Evolutionary conservation across 2,888 invertebrate species (phyloP).

Genomic region (Ganaspis brasiliensis): DNA sequence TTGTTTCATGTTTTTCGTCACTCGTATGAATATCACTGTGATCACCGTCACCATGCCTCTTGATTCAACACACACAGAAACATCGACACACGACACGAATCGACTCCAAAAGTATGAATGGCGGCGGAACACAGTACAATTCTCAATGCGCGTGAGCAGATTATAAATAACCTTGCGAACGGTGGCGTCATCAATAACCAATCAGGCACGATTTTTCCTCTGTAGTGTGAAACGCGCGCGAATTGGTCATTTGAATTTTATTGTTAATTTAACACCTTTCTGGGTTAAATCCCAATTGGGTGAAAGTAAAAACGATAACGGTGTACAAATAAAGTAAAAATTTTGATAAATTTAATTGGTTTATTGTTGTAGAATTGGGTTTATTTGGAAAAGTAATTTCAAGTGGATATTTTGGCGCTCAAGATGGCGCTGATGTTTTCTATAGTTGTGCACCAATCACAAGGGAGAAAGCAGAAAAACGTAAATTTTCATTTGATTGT

Average conservation of each 20-base stretch:
- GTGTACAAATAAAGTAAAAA: no score
- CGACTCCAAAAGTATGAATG: slow-evolving; percentile 76
- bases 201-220: slow-evolving; percentile 55
- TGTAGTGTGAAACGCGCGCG: background rate
- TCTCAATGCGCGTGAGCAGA: slow-evolving; percentile 69
- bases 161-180: slow-evolving; percentile 72
- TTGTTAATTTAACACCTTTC: no score
- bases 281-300: no score
- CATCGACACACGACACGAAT: slow-evolving; percentile 68
- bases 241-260: background rate
- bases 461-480: no score
- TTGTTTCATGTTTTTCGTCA: slow-evolving; percentile 72
- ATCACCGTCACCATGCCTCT: slow-evolving; percentile 75
- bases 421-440: no score
- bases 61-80: slow-evolving; percentile 67
- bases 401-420: no score
- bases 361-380: no score
- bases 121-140: slow-evolving; percentile 69
- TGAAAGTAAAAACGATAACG: no score
- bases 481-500: no score
- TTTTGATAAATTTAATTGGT: no score
- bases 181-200: slow-evolving; percentile 74
- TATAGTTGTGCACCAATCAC: no score
- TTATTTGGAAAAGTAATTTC: no score
- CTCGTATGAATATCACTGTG: slow-evolving; percentile 62